Evolutionary conservation across 2,797 vertebrate genomes (phyloP), one percentile per base, ranked within the genome.

Genomic region (Siniperca undulata): DNA sequence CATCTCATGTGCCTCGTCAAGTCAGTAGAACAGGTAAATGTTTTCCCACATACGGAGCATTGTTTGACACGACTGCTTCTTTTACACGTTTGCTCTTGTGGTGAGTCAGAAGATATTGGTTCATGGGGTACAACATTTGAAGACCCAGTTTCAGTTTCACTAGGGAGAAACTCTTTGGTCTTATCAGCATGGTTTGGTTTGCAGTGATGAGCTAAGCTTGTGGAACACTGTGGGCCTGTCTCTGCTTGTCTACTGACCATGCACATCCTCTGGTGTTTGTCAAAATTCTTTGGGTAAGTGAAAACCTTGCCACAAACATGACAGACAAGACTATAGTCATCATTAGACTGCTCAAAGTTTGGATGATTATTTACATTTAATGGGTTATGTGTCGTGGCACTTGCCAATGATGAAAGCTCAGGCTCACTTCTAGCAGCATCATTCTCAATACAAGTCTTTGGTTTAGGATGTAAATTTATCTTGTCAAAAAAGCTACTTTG

Each of bases 261-360:
- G 66, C 82, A 86, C 5, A 34, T 69, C 62, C 44, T 85, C 72
- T 82, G 81, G 52, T 92, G 86, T 86, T 87, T 77, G 17, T 84
- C 61, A 48, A 59, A 83, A 38, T 77, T 77, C 53, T 77, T 81
- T 16, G 2, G 36, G 67, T 84, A 74, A 46, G 70, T 82, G 59
- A 62, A 86, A 68, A 62, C 70, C 50, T 79, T 84, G 40, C 65
- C 48, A 65, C 85, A 86, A 19, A 55, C 19, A 17, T 1, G 22
- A 53, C 81, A 90, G 58, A 80, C 59, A 11, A 86, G 72, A 74
- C 56, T 44, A 12, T 3, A 36, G 24, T 75, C 65, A 5, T 38
- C 48, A 55, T 70, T 36, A 36, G 36, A 50, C 34, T 22, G 53
- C 78, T 86, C 75, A 42, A 13, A 14, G 58, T 52, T 72, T 5